Percentiles rank a stretch among this genome's conserved stretches.
Conservation (phyloP, 1,140 invertebrate species). For the Antheraea pernyi region DNA sequence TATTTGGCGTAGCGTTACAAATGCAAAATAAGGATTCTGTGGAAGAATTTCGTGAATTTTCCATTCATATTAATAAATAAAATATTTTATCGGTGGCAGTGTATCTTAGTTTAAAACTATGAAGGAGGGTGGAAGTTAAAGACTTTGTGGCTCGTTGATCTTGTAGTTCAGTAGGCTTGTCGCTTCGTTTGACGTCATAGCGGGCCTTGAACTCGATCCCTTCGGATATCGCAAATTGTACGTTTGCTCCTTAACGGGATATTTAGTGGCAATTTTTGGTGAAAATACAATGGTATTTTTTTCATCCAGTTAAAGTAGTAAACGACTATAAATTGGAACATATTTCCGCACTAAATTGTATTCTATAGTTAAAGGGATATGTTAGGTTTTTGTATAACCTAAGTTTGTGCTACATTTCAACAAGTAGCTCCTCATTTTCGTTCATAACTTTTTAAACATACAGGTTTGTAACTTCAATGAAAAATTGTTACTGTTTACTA, state of each 20-base stretch:
- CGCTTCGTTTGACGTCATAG: conserved; percentile 3
- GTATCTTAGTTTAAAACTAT: not conserved
- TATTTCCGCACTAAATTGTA: too few species aligned
- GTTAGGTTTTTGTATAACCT: too few species aligned
- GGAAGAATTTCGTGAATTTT: not conserved
- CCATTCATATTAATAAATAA: not conserved
- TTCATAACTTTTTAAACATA: too few species aligned
- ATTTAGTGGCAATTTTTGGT: too few species aligned
- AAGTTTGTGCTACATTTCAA: too few species aligned
- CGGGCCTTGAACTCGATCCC: conserved; percentile 4
- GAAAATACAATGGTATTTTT: too few species aligned
- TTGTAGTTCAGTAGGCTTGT: not conserved
- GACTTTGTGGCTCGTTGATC: not conserved
- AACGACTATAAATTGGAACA: too few species aligned
- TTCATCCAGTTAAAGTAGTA: too few species aligned
- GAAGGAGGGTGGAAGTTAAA: not conserved
- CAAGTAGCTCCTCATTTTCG: too few species aligned
- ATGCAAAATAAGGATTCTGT: not conserved
- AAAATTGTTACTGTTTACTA: too few species aligned
- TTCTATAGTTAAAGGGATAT: too few species aligned
- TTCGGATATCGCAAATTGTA: not conserved
- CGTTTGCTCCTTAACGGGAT: not conserved
- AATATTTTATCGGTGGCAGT: not conserved
- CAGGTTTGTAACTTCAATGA: too few species aligned
- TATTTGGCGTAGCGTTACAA: not conserved